Conservation (phyloP, 1,140 invertebrate genomes). For the Pogonomyrmex barbatus region DNA sequence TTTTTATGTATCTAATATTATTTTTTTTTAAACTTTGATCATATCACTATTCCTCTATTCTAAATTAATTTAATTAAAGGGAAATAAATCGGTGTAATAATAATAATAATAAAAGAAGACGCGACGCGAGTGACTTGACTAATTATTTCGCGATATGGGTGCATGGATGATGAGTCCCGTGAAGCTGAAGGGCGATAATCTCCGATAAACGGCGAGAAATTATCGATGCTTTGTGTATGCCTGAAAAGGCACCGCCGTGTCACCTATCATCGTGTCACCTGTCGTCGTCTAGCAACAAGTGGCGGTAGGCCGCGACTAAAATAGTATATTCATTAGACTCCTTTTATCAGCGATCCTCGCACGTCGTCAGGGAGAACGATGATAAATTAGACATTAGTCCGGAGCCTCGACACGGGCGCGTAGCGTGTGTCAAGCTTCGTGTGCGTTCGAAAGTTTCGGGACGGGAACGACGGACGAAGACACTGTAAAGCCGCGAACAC, state of each 20-base stretch:
- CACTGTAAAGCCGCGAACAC: constrained; percentile 61
- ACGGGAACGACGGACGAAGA: constrained; percentile 43
- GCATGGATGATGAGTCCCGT: background rate
- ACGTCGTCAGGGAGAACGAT: constrained; percentile 21
- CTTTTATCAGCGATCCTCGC: constrained; percentile 47
- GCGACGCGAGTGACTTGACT: background rate
- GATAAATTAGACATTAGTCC: constrained; percentile 66
- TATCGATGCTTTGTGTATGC: constrained; percentile 46
- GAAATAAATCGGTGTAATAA: background rate
- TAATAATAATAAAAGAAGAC: background rate
- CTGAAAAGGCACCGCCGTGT: constrained; percentile 52
- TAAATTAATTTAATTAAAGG: background rate
- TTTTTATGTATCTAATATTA: background rate
- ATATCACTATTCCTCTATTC: background rate
- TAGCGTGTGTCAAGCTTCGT: background rate
- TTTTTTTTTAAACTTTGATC: background rate
- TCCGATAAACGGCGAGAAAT: constrained; percentile 41
- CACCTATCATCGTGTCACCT: constrained; percentile 13
- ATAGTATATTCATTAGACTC: constrained; percentile 65
- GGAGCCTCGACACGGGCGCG: constrained; percentile 21
- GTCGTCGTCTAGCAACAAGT: constrained; percentile 70
- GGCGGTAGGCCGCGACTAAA: constrained; percentile 54
- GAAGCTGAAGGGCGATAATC: constrained; percentile 27
- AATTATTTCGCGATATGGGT: background rate
- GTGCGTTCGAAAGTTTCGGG: constrained; percentile 65